phyloP scores from a whole-genome alignment of 2,797 vertebrate genomes.

The Orestias chungarensis region DNA sequence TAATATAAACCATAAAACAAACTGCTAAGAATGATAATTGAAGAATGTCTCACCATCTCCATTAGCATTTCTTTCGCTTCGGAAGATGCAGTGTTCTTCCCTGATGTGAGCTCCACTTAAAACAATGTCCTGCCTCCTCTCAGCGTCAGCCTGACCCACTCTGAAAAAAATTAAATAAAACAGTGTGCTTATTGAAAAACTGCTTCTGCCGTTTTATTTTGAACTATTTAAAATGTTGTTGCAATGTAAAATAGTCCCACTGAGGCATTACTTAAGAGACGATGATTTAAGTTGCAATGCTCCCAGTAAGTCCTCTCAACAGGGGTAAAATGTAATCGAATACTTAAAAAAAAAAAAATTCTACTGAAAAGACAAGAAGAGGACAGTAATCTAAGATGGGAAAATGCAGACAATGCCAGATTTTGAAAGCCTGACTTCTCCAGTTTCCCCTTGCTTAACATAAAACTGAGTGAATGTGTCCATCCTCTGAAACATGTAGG shows the following conservation, averaged over 20 bases:
- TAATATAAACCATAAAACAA: not conserved
- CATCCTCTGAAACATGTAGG: constrained; percentile 23
- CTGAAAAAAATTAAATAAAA: constrained; percentile 80
- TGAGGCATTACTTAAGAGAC: constrained; percentile 13
- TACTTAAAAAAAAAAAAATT: constrained; percentile 25
- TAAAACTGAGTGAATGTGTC: constrained; percentile 30
- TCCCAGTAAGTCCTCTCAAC: constrained; percentile 17
- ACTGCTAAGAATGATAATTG: not conserved
- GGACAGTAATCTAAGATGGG: constrained; percentile 29
- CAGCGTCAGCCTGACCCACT: constrained; percentile 95
- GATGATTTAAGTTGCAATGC: constrained; percentile 6
- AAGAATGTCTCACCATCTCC: constrained; percentile 86
- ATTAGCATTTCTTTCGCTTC: constrained; percentile 89
- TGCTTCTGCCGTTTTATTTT: constrained; percentile 11
- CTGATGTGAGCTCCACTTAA: constrained; percentile 97
- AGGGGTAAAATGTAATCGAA: constrained; percentile 30
- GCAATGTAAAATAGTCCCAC: constrained; percentile 19
- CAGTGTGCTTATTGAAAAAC: constrained; percentile 46
- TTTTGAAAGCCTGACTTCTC: constrained; percentile 21
- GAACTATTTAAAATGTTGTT: constrained; percentile 37
- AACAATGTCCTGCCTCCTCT: constrained; percentile 96
- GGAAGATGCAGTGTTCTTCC: constrained; percentile 96
- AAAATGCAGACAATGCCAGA: constrained; percentile 12
- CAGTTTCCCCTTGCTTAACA: constrained; percentile 19
- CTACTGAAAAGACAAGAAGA: constrained; percentile 26